A percentile compares a stretch with the other conserved stretches of the same genome.
Evolutionary conservation across 2,888 invertebrate genomes (phyloP).

Genomic region (Drosophila atroscutellata): DNA sequence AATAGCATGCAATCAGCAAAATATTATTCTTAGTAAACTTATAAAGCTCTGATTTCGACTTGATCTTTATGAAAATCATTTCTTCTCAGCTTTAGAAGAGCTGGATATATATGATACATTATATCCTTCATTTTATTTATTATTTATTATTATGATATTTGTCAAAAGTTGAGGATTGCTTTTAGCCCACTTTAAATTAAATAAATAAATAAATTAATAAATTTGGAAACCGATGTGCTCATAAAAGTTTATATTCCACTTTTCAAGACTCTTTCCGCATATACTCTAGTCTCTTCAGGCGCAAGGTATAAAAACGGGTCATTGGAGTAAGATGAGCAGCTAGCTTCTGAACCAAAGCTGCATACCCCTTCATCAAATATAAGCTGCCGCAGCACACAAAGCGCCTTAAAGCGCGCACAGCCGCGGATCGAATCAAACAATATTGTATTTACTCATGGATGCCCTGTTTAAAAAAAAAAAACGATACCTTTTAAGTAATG

Average conservation of each 20-base stretch:
- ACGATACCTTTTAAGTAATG: neutral
- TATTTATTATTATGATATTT: too few relatives aligned
- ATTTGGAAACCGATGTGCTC: neutral
- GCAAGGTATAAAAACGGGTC: constrained; percentile 69
- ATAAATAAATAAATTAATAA: neutral
- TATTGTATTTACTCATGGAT: neutral
- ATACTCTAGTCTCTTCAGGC: neutral
- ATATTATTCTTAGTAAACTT: neutral
- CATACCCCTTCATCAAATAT: constrained; percentile 31
- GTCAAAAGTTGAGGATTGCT: too few relatives aligned
- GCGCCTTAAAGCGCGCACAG: constrained; percentile 13
- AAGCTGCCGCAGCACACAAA: constrained; percentile 53
- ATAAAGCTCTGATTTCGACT: neutral
- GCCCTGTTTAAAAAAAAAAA: neutral
- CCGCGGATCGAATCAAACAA: constrained; percentile 3
- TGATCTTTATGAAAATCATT: neutral
- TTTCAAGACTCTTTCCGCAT: neutral
- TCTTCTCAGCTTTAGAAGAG: neutral
- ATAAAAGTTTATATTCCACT: neutral
- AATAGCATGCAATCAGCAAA: neutral
- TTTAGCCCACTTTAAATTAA: too few relatives aligned
- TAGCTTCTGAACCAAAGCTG: constrained; percentile 19
- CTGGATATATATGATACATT: neutral
- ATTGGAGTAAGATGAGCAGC: constrained; percentile 76
- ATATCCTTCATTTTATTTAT: neutral